A percentile compares a stretch with the other conserved stretches of the same genome.
phyloP scores from a whole-genome alignment of 2,888 invertebrate species.

The Dusona sp. region DNA sequence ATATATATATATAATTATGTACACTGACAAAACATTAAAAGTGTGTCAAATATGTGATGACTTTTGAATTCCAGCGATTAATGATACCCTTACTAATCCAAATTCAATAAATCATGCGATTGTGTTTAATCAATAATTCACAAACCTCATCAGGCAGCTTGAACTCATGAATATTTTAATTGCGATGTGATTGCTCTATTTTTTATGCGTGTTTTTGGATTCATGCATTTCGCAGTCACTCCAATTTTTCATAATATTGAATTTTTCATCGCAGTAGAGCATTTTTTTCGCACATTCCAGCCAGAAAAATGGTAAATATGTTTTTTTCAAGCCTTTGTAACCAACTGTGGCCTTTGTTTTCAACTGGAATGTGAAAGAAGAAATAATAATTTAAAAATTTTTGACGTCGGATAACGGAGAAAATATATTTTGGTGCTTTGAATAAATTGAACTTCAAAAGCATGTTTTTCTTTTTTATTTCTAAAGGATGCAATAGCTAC shows the following conservation, averaged over 20 bases:
- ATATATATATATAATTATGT: not conserved
- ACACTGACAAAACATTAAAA: not conserved
- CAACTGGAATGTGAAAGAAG: not conserved
- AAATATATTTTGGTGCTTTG: not conserved
- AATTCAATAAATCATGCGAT: not conserved
- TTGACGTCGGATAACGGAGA: not conserved
- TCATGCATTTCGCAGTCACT: not conserved
- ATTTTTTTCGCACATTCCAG: not conserved
- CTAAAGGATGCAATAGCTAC: not conserved
- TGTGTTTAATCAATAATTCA: not conserved
- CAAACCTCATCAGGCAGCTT: not conserved
- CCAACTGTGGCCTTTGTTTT: too few species aligned
- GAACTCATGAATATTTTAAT: constrained; percentile 7
- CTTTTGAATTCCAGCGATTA: not conserved
- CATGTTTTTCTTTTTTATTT: not conserved
- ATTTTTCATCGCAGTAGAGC: not conserved
- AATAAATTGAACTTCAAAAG: not conserved
- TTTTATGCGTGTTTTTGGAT: not conserved
- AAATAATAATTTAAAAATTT: not conserved
- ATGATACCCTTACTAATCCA: not conserved
- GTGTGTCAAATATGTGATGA: not conserved
- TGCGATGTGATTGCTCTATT: not conserved
- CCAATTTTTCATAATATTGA: not conserved
- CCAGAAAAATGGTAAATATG: not conserved
- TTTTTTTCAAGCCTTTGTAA: not conserved